phyloP scores from a whole-genome alignment of 2,113 vertebrate genomes.

The Eleginops maclovinus region DNA sequence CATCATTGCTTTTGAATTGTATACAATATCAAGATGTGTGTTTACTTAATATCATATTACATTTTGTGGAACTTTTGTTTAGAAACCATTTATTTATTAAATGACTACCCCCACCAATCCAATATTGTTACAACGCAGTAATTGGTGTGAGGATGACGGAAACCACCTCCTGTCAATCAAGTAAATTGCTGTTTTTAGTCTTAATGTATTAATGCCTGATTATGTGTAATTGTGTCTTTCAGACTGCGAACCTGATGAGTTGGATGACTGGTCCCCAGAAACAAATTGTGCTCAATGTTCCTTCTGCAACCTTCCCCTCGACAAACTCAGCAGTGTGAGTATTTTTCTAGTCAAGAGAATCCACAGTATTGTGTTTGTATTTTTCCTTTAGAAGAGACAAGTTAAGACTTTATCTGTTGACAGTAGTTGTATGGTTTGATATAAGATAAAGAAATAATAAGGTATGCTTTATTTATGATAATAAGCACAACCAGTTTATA shows the following conservation, averaged over 20 bases:
- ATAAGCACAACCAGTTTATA: neutral
- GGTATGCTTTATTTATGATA: neutral
- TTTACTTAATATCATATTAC: neutral
- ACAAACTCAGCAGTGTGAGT: slow-evolving; percentile 95
- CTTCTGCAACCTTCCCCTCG: slow-evolving; percentile 96
- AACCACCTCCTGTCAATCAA: neutral
- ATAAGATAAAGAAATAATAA: neutral
- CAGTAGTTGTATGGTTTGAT: neutral
- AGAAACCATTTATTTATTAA: neutral
- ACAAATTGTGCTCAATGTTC: slow-evolving; percentile 88
- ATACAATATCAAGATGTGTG: neutral
- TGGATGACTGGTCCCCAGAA: slow-evolving; percentile 97
- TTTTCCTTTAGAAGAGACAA: neutral
- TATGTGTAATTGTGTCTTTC: slow-evolving; percentile 62
- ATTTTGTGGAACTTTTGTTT: neutral
- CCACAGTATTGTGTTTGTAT: neutral
- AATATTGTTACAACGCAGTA: neutral
- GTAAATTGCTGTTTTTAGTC: neutral
- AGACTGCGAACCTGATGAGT: slow-evolving; percentile 99
- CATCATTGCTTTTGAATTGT: neutral
- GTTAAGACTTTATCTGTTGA: neutral
- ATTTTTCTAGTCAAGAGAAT: neutral
- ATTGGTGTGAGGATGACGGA: neutral
- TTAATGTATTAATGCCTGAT: neutral
- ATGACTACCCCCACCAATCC: neutral